Conservation (phyloP, 2,888 invertebrate species). For the Allophyes oxyacanthae region DNA sequence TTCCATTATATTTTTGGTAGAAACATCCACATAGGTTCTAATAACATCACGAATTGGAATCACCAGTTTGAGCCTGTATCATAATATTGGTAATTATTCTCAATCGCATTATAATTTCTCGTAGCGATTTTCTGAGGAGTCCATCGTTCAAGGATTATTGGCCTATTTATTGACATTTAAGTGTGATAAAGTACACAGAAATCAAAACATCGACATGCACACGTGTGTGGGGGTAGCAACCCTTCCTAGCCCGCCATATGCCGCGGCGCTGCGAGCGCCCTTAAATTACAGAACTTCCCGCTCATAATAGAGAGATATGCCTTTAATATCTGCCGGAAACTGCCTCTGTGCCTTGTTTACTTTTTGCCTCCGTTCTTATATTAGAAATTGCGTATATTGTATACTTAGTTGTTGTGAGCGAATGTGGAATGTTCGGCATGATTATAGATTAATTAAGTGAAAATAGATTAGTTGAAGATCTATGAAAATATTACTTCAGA, state of each 20-base stretch:
- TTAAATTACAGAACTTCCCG: constrained; percentile 89
- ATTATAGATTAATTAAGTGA: constrained; percentile 35
- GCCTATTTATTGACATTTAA: too few species aligned
- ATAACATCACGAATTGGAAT: too few species aligned
- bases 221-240: constrained; percentile 60
- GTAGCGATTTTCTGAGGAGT: too few species aligned
- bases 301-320: constrained; percentile 90
- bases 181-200: constrained; percentile 12
- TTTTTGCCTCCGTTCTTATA: constrained; percentile 86
- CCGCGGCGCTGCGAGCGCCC: constrained; percentile 79
- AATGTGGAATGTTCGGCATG: constrained; percentile 39
- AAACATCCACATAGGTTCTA: too few species aligned
- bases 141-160: too few species aligned
- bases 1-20: too few species aligned
- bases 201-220: constrained; percentile 52
- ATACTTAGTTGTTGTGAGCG: constrained; percentile 38
- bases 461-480: too few species aligned
- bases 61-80: too few species aligned
- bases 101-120: too few species aligned
- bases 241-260: constrained; percentile 83
- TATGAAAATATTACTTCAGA: too few species aligned
- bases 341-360: constrained; percentile 82
- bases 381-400: constrained; percentile 70
- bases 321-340: constrained; percentile 88
- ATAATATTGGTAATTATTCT: too few species aligned